Evolutionary conservation across 2,888 invertebrate genomes (phyloP), one percentile per base, ranked within the genome.

Genomic region (Dynastes maya): DNA sequence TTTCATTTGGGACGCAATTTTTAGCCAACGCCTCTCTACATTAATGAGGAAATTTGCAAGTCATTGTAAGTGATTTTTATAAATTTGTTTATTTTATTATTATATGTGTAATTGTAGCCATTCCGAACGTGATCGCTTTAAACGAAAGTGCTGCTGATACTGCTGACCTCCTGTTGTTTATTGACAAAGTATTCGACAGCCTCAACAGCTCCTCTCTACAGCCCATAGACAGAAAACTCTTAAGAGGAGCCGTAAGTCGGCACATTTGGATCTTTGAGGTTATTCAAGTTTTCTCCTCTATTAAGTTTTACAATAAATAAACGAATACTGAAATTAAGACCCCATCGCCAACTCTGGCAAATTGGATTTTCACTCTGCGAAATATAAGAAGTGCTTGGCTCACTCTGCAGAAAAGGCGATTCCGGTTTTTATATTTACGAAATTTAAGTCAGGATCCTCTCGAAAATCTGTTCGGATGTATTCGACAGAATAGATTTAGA

Each of bases 181-280:
- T 70, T 45, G 49, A 70, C 53, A 53, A 40, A 4, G 9, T 70
- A 51, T 70, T 70, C 37, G 70, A 70, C 16, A 16, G 16, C 29
- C 16, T 49, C 16, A 70, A 70, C 37, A 49, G 70, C 2, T n/a
- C 29, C 16, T 13, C 29, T 5, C 4, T 63, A 29, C 63, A 3
- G 5, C 4, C 27, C 1, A 22, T 3, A 29, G 3, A 3, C 4
- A 37, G 70, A 2, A 70, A 70, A 49, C 22, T 3, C 3, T 5
- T 70, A 53, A 37, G 53, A 70, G 16, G 40, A n/a, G 70, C 70
- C 13, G 11, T 53, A 70, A 6, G 5, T 8, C 70, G 4, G 45
- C 9, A n/a, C 70, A 70, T 70, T 49, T 70, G 11, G 16, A 11
- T 13, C n/a, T 51, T 49, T 2, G 27, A 70, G 49, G 51, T 49